Evolutionary conservation across 2,113 vertebrate genomes (phyloP).

Genomic region (Spermophilus dauricus): DNA sequence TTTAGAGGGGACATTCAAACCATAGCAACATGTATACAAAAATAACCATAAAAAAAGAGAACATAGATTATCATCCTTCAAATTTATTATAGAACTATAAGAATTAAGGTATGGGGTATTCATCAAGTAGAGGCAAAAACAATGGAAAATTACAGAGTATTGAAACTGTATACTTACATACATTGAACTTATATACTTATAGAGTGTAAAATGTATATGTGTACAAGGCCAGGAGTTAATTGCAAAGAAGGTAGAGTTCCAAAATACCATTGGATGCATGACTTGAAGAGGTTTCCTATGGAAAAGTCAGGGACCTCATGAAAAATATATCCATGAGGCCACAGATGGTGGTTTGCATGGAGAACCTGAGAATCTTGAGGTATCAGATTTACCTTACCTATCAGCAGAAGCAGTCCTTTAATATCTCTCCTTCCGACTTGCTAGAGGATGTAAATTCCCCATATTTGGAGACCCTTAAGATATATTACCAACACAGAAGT

Average conservation of each 20-base stretch:
- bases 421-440: neutral
- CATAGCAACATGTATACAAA: too few species aligned
- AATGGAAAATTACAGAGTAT: too few species aligned
- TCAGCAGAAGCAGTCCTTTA: neutral
- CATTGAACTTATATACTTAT: too few species aligned
- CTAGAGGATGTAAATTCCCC: neutral
- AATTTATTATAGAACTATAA: too few species aligned
- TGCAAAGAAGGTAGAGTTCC: neutral
- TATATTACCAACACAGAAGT: neutral
- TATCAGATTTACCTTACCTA: neutral
- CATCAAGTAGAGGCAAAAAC: too few species aligned
- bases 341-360: neutral
- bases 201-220: too few species aligned
- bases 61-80: too few species aligned
- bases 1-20: too few species aligned
- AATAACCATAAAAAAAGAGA: too few species aligned
- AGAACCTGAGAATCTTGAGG: neutral
- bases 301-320: neutral
- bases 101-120: too few species aligned
- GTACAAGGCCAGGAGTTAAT: neutral
- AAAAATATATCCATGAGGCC: neutral
- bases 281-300: neutral
- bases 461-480: neutral
- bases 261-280: neutral
- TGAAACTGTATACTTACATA: too few species aligned